phyloP scores from a whole-genome alignment of 2,797 vertebrate genomes.

The Falco concolor region DNA sequence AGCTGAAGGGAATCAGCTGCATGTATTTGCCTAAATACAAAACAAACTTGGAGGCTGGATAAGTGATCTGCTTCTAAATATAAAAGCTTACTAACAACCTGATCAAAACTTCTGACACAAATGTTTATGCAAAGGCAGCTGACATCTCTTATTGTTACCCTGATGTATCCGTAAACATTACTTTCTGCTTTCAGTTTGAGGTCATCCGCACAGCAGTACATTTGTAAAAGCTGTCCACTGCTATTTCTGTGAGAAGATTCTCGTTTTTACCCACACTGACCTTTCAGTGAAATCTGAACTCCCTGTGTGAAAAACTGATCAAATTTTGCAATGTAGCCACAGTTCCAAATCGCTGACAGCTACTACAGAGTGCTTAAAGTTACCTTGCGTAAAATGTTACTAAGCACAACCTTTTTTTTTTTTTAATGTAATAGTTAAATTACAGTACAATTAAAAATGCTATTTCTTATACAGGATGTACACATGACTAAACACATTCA shows the following conservation, averaged over 20 bases:
- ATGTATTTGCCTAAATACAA: conserved; percentile 18
- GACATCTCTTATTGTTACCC: not conserved
- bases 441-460: not conserved
- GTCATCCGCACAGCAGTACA: not conserved
- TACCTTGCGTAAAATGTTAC: not conserved
- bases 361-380: not conserved
- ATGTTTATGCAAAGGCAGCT: not conserved
- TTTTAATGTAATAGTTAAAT: not conserved
- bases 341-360: not conserved
- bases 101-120: conserved; percentile 16
- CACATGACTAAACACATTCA: not conserved
- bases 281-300: conserved; percentile 50
- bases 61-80: conserved; percentile 50
- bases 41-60: conserved; percentile 2
- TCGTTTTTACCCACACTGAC: conserved; percentile 4
- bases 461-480: not conserved
- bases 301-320: conserved; percentile 15
- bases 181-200: conserved; percentile 5
- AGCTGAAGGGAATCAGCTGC: not conserved
- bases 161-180: not conserved
- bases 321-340: conserved; percentile 38
- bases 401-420: not conserved
- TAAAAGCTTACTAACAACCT: conserved; percentile 43
- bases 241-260: not conserved
- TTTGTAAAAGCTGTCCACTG: not conserved